phyloP scores from a whole-genome alignment of 2,113 vertebrate species.

The Nymphicus hollandicus region DNA sequence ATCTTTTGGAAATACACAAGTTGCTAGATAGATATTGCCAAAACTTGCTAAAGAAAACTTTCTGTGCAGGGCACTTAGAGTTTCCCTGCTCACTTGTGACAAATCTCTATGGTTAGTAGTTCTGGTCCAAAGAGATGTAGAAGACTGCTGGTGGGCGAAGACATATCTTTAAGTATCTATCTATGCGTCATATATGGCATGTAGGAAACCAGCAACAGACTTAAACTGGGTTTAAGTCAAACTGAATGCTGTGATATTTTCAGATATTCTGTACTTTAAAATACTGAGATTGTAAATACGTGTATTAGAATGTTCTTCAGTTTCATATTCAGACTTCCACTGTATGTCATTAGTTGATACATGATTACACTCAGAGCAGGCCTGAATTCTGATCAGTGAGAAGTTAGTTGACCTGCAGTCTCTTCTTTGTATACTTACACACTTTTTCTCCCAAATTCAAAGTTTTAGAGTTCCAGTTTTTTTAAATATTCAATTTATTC shows the following conservation, averaged over 20 bases:
- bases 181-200: background rate
- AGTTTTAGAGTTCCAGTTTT: background rate
- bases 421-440: background rate
- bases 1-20: background rate
- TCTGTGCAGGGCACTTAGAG: background rate
- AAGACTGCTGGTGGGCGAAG: accelerated
- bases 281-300: background rate
- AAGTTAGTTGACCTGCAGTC: background rate
- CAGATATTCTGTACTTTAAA: background rate
- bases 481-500: background rate
- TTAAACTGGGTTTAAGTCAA: background rate
- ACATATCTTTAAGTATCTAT: background rate
- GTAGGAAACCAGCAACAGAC: background rate
- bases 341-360: background rate
- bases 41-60: background rate
- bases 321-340: background rate
- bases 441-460: background rate
- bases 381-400: background rate
- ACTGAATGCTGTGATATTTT: background rate
- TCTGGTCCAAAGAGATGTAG: background rate
- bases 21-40: background rate
- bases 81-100: background rate
- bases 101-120: background rate
- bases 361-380: background rate
- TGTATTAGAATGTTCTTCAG: background rate